Evolutionary conservation across 2,797 vertebrate species (phyloP), one percentile per base, ranked within the genome.

Genomic region (Choloepus didactylus): DNA sequence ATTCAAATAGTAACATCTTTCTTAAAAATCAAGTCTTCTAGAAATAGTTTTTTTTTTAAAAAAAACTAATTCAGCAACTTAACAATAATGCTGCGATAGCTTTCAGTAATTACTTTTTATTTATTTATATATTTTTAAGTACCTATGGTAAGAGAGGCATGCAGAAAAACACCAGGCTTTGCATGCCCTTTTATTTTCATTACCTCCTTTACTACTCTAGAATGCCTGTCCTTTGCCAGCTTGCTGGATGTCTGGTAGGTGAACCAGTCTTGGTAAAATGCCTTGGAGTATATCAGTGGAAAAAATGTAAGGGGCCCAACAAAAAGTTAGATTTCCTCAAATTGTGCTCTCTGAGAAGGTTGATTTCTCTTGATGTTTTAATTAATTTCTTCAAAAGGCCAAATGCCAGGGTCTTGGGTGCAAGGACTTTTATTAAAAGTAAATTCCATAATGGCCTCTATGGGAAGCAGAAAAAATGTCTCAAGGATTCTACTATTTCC

Each of bases 21-120:
- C 94, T 80, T 94, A 95, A 96, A 95, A 97, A 92, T 70, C 87
- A 96, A 91, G n/a, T 94, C 44, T 19, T 95, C 41, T 93, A 87
- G 91, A 97, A 97, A 95, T 10, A 85, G 6, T 12, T 64, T 79
- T 89, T 66, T 62, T 90, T 64, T 82, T 81, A 69, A 84, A 79
- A 94, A 94, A 88, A 80, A 56, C 35, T 35, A 93, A 95, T 93
- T 95, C 27, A 72, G 84, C 96, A 95, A 96, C 84, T 97, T 83
- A 96, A 93, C 67, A 95, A 94, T 72, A 0, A 0, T 76, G 27
- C 62, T 56, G 23, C n/a, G 70, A 96, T 95, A 96, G 56, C 75
- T 95, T 87, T 89, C 56, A 75, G 76, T 69, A 93, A 91, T 89
- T 77, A 69, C 15, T 88, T 91, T 94, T 93, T 56, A 76, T 92